Evolutionary conservation across 2,888 invertebrate genomes (phyloP), one percentile per base, ranked within the genome.

Genomic region (Leistus spinibarbis): DNA sequence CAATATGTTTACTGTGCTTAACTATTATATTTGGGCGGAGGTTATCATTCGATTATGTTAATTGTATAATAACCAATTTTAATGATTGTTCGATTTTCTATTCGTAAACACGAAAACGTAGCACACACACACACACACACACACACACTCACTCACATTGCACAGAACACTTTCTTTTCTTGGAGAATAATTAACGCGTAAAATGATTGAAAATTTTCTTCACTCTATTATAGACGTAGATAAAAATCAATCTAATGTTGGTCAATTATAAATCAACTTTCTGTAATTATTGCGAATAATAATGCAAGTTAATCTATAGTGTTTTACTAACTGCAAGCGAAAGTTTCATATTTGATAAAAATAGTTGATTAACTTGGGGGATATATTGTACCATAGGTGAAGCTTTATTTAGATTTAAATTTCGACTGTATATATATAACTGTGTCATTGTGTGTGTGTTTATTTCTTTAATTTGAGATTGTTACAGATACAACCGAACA

Each of bases 1-100:
- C 54, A 54, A 54, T 22, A 60, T 19, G 60, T 22, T 20, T 20
- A 60, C 60, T 17, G 10, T 60, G 22, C 22, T 20, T 60, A 60
- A 10, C n/a, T n/a, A n/a, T 20, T 60, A 60, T 60, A 60, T 13
- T 19, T 56, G 17, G n/a, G 17, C 19, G 56, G 16, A 16, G 16
- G 13, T n/a, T 56, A 56, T 56, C 16, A 7, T 16, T n/a, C 16
- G 19, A 19, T 56, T 56, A 56, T 56, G 13, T 56, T 56, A 56
- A 56, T 56, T 60, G 22, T 60, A 60, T 60, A 40, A 40, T 40
- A 60, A 60, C 60, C 60, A 22, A 60, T 60, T 60, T 20, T 7
- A 17, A 22, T 60, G 19, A 16, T 22, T 60, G 60, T 60, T 60
- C 22, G 22, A 60, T 60, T 19, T 40, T 40, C 1, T 40, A 7